Evolutionary conservation across 2,113 vertebrate species (phyloP).

Genomic region (Probosciger aterrimus): DNA sequence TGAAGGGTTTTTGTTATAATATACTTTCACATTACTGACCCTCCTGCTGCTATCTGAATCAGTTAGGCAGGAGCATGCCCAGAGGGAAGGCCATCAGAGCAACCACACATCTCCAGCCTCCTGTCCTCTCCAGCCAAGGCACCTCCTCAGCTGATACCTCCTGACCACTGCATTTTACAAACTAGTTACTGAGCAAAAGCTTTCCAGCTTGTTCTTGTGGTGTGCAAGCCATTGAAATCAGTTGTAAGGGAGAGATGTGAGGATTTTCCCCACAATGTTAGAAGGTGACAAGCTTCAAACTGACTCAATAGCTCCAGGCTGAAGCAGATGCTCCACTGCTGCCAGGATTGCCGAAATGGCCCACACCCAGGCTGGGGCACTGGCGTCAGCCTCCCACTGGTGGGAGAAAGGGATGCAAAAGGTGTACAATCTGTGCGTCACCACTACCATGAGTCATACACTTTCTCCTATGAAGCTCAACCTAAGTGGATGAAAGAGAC

Average conservation of each 20-base stretch:
- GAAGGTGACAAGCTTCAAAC: not conserved
- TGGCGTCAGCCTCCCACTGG: not conserved
- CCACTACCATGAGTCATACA: not conserved
- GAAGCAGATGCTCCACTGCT: not conserved
- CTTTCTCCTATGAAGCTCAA: not conserved
- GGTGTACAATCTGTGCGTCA: rapidly evolving
- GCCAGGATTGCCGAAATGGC: not conserved
- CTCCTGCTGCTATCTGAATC: not conserved
- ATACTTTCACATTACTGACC: not conserved
- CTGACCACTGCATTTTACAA: not conserved
- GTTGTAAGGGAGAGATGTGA: not conserved
- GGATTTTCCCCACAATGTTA: not conserved
- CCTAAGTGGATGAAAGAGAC: not conserved
- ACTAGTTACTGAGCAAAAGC: not conserved
- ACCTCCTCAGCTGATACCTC: not conserved
- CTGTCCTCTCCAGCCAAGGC: not conserved
- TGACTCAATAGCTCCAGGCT: rapidly evolving
- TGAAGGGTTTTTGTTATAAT: not conserved
- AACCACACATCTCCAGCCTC: rapidly evolving
- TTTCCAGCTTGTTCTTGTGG: not conserved
- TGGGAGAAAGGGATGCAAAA: not conserved
- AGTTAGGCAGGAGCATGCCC: not conserved
- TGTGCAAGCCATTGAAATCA: not conserved
- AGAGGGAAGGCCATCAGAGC: not conserved
- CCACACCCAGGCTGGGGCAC: rapidly evolving